Percentiles rank a stretch among this genome's conserved stretches.
phyloP scores from a whole-genome alignment of 1,140 invertebrate genomes.

The Heliconius melpomene region DNA sequence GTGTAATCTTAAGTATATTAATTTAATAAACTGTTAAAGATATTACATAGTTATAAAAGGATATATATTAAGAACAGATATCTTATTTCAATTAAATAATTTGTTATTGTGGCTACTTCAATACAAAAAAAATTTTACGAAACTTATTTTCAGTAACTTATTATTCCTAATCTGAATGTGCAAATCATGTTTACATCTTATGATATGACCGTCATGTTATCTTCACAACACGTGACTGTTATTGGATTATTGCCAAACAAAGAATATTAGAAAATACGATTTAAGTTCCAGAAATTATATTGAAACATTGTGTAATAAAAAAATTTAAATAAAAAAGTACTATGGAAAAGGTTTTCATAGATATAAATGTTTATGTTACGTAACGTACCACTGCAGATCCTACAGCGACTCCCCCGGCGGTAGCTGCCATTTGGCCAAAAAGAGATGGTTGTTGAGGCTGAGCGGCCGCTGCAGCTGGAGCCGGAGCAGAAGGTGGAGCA shows the following conservation, averaged over 20 bases:
- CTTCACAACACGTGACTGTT: slow-evolving; percentile 57
- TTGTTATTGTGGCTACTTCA: too few relatives aligned
- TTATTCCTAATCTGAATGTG: slow-evolving; percentile 40
- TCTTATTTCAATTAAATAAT: too few relatives aligned
- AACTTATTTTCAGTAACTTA: background rate
- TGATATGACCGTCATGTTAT: slow-evolving; percentile 38
- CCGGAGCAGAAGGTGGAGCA: slow-evolving; percentile 82
- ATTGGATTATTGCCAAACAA: slow-evolving; percentile 52
- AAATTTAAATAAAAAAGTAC: background rate
- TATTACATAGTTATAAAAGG: too few relatives aligned
- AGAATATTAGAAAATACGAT: slow-evolving; percentile 30
- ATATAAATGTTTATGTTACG: slow-evolving; percentile 50
- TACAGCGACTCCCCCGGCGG: slow-evolving; percentile 93
- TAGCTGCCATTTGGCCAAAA: slow-evolving; percentile 94
- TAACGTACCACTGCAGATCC: slow-evolving; percentile 89
- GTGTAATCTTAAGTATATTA: too few relatives aligned
- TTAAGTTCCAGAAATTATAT: slow-evolving; percentile 22
- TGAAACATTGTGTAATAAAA: slow-evolving; percentile 35
- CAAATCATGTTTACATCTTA: slow-evolving; percentile 53
- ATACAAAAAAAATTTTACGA: too few relatives aligned
- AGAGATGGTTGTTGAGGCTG: slow-evolving; percentile 83
- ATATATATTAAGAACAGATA: too few relatives aligned
- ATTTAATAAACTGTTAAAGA: too few relatives aligned
- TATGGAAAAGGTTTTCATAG: background rate
- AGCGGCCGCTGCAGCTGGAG: slow-evolving; percentile 69